Base-by-base conservation (phyloP, 2,113 vertebrate species). In the Cyanoliseus patagonus region DNA sequence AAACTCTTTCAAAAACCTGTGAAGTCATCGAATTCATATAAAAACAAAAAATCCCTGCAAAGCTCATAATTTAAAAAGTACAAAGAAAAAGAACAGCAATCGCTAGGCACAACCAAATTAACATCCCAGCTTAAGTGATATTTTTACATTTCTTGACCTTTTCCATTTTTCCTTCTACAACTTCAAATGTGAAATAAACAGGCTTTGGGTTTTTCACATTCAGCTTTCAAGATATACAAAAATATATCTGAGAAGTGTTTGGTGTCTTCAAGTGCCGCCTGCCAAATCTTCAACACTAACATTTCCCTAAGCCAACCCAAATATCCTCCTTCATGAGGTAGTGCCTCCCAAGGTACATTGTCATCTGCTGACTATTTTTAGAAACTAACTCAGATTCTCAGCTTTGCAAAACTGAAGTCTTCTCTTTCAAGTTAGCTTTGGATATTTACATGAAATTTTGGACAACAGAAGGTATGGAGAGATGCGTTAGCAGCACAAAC, bases 41-140 rank as follows among this genome's bases (percentile, higher is more conserved):
- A 95, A 96, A 83, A 87, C 77, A 95, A 96, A 96, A 94, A 94
- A 92, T 81, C 73, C 52, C 83, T 66, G 92, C 94, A 96, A 93
- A 97, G 90, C 80, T 76, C 81, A 66, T 75, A 4, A 86, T 89
- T 93, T 88, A 5, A 89, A 67, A 79, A 92, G 47, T 75, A 96
- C 73, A 91, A 94, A 94, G 74, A 23, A 83, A 66, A 55, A 39
- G 64, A 96, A 92, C 13, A 78, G 88, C 92, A 87, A 79, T 81
- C 1, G 2, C 51, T 68, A 92, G 68, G 76, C 73, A 81, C 86
- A 83, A 84, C 83, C 44, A 82, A 95, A 93, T 88, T 90, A 92
- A 83, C 83, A 89, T 66, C 61, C 47, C 78, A 86, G 86, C 75
- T 95, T 90, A 82, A 93, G 59, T 87, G 51, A 51, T 81, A 68